Base-by-base conservation (phyloP, 1,140 invertebrate genomes). In the Euura saliciscinereae region DNA sequence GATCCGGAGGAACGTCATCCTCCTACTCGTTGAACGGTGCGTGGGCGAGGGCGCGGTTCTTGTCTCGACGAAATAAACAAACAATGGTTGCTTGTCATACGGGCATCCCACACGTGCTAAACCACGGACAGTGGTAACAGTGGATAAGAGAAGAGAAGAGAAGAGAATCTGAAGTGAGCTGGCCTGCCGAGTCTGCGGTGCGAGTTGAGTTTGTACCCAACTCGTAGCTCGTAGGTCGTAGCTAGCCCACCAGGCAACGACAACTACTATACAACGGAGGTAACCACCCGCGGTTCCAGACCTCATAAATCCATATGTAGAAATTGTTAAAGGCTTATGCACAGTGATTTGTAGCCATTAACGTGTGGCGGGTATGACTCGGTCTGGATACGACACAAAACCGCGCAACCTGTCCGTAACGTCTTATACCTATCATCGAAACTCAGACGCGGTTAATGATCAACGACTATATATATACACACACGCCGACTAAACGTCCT, bases 251-350 rank as follows among this genome's bases (percentile, higher is more conserved):
- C 28, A 28, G 28, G 28, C 28, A 28, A 59, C 13, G 51, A 59
- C 51, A 59, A 59, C 51, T 59, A 59, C 51, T 59, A 59, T n/a
- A 59, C 28, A 28, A 6, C 51, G 8, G 13, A 3, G 10, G 51
- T 3, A 59, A 59, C 51, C 51, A 59, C 51, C 51, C 51, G 51
- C 51, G 51, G 51, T 59, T 59, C 51, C 51, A 59, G 51, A 59
- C 51, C 51, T 59, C 51, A 59, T 59, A 59, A 59, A 59, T 59
- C 51, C 51, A 59, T 59, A 59, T 59, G 51, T 59, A 59, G 51
- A 59, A 59, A 59, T 59, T 59, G 51, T 59, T 59, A n/a, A 28
- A 8, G 51, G 51, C 51, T 59, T 59, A 59, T 59, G 51, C 51
- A 28, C 51, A 59, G 51, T 59, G 51, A 59, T 59, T 59, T 59